Conservation (phyloP, 2,797 vertebrate genomes). For the Monodelphis domestica region DNA sequence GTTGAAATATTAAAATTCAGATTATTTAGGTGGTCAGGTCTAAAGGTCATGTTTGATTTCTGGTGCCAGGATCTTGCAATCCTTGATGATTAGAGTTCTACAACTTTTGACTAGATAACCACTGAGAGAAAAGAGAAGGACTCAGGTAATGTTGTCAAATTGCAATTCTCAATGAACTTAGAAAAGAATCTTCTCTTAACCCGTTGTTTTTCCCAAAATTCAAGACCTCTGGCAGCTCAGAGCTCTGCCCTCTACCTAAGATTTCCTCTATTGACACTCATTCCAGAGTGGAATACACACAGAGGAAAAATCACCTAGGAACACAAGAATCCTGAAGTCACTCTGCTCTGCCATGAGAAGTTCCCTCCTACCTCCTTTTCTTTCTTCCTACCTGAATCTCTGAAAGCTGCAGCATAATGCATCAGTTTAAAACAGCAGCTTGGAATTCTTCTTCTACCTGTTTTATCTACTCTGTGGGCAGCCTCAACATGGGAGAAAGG, state of each 20-base stretch:
- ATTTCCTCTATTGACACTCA: not conserved
- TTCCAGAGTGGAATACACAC: not conserved
- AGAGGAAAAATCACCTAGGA: not conserved
- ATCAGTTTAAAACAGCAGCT: not conserved
- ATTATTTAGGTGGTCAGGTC: not conserved
- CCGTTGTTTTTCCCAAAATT: not conserved
- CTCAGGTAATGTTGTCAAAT: not conserved
- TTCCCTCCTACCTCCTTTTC: not conserved
- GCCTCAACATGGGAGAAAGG: not conserved
- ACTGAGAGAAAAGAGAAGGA: not conserved
- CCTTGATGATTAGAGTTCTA: not conserved
- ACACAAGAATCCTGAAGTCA: not conserved
- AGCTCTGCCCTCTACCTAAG: not conserved
- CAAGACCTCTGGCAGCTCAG: not conserved
- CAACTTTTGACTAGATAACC: not conserved
- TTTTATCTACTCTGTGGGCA: not conserved
- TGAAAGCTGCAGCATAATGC: too few relatives aligned
- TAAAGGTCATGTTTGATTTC: not conserved
- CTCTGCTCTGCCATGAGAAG: not conserved
- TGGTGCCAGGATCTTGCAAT: not conserved
- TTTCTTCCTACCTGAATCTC: not conserved
- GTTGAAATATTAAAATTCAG: constrained; percentile 10
- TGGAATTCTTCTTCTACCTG: not conserved
- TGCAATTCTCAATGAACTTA: not conserved
- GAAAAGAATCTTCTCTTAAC: not conserved